A percentile compares a stretch with the other conserved stretches of the same genome.
Conservation (phyloP, 2,797 vertebrate genomes). For the Anguilla pacifica region DNA sequence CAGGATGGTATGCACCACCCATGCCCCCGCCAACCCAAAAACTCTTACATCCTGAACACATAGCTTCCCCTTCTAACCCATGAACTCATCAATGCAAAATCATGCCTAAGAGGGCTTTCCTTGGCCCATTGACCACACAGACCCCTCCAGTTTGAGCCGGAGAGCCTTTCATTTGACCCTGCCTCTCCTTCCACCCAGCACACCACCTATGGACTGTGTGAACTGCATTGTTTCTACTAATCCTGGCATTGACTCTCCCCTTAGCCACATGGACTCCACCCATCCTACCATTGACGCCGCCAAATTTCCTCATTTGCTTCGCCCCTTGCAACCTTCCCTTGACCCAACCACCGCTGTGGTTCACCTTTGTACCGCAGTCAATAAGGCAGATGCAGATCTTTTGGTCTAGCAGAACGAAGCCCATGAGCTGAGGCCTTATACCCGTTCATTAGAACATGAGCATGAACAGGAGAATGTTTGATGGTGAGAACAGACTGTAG, state of each 20-base stretch:
- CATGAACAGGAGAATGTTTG: background rate
- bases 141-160: background rate
- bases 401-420: background rate
- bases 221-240: background rate
- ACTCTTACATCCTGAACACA: background rate
- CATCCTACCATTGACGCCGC: background rate
- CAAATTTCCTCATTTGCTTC: background rate
- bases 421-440: background rate
- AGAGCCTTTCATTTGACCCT: background rate
- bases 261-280: background rate
- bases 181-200: background rate
- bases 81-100: background rate
- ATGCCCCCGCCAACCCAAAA: constrained; percentile 5
- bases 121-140: background rate
- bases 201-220: background rate
- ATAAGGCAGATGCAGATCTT: background rate
- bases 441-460: background rate
- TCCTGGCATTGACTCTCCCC: background rate
- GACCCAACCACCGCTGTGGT: background rate
- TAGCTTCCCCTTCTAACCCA: background rate
- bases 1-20: constrained; percentile 75
- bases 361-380: background rate
- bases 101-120: background rate
- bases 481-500: background rate
- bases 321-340: background rate